Conservation (phyloP, 2,888 invertebrate species). For the Isotomurus palustris region DNA sequence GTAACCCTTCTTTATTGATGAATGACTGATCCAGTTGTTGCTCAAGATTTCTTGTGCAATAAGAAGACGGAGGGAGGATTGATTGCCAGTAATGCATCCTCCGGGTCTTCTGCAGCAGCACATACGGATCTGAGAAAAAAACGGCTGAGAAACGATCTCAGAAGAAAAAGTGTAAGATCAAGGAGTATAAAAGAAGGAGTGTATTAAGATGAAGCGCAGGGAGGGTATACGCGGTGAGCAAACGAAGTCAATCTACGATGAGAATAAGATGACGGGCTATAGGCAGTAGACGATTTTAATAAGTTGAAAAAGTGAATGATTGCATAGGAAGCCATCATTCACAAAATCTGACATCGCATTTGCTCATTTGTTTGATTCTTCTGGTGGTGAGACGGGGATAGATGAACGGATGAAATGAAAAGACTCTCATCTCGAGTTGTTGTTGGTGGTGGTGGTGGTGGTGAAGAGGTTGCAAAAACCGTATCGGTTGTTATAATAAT, state of each 20-base stretch:
- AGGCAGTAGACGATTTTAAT: too few species aligned
- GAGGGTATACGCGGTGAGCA: too few species aligned
- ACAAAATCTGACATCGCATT: constrained; percentile 36
- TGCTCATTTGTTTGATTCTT: constrained; percentile 36
- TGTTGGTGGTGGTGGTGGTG: background rate
- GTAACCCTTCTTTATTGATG: constrained; percentile 10
- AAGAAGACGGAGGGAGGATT: constrained; percentile 16
- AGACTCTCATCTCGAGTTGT: background rate
- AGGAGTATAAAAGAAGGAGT: too few species aligned
- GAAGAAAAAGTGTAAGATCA: too few species aligned
- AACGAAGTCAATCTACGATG: too few species aligned
- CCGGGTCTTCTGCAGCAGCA: too few species aligned
- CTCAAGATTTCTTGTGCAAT: background rate
- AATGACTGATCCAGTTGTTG: constrained; percentile 15
- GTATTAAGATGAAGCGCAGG: too few species aligned
- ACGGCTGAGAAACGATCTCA: too few species aligned
- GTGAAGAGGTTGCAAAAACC: constrained; percentile 21
- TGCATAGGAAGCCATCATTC: constrained; percentile 42
- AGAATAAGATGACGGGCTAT: too few species aligned
- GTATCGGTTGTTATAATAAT: constrained; percentile 18
- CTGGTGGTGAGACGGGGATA: constrained; percentile 9
- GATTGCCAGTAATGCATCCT: constrained; percentile 32
- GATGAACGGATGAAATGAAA: background rate
- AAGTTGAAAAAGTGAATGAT: constrained; percentile 37
- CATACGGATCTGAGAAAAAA: too few species aligned